phyloP scores from a whole-genome alignment of 2,888 invertebrate species.

The Drosophila atroscutellata region DNA sequence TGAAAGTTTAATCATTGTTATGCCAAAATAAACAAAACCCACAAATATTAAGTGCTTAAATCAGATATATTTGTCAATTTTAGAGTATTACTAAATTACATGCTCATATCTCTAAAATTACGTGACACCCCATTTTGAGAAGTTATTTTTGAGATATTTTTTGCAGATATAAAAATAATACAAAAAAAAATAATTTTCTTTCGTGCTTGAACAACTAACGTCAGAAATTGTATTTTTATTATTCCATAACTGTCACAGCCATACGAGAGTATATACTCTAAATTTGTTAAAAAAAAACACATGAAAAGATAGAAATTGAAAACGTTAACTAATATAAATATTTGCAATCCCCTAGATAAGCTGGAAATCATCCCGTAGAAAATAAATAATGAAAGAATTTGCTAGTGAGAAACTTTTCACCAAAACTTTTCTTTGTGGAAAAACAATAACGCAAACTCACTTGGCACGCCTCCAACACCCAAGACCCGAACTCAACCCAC shows the following conservation, averaged over 20 bases:
- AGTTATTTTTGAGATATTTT: background rate
- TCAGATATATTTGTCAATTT: background rate
- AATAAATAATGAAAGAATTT: constrained; percentile 20
- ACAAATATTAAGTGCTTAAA: background rate
- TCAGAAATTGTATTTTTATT: no score
- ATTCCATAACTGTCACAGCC: no score
- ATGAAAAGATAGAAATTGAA: background rate
- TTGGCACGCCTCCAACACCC: constrained; percentile 22
- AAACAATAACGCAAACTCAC: constrained; percentile 23
- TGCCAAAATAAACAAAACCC: background rate
- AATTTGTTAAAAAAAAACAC: background rate
- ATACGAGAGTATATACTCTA: background rate
- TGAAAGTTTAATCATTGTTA: background rate
- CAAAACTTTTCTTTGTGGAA: constrained; percentile 22
- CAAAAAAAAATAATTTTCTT: no score
- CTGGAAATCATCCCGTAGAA: background rate
- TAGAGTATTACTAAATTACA: background rate
- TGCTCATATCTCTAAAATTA: background rate
- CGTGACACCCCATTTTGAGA: background rate
- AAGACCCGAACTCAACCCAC: background rate
- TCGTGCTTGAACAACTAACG: no score
- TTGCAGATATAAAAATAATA: no score
- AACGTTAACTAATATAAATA: background rate
- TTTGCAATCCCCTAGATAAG: background rate
- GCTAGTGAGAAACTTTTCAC: constrained; percentile 34